Conservation (phyloP, 1,140 invertebrate genomes). For the Euglossa dilemma region DNA sequence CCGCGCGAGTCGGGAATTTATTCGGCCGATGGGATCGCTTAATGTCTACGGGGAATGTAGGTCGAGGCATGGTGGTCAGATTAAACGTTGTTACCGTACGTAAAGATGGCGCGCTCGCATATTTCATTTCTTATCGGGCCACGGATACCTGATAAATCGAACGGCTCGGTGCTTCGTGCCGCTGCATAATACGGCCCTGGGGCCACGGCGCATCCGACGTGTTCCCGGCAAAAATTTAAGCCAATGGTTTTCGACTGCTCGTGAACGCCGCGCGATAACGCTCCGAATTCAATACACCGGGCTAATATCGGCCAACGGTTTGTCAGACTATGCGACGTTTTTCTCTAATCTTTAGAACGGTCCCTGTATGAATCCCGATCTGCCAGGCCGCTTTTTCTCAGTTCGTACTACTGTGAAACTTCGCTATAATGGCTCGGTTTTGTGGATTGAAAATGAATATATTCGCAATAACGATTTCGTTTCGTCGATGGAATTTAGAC, state of each 20-base stretch:
- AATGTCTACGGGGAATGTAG: conserved; percentile 26
- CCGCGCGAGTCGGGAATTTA: not conserved
- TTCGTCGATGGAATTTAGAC: too few species aligned
- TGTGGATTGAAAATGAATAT: too few species aligned
- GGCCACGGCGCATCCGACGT: not conserved
- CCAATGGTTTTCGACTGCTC: conserved; percentile 32
- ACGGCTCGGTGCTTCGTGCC: conserved; percentile 1
- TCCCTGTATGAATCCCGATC: not conserved
- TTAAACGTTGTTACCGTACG: conserved; percentile 44
- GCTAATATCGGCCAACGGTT: not conserved
- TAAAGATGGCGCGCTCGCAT: conserved; percentile 32
- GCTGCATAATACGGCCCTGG: conserved; percentile 20
- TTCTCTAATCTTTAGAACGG: not conserved
- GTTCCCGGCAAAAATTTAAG: conserved; percentile 9
- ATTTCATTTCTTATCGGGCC: conserved; percentile 53
- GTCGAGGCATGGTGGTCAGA: conserved; percentile 9
- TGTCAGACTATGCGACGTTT: not conserved
- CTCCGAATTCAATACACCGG: conserved; percentile 14
- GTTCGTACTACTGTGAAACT: not conserved
- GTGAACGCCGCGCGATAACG: conserved; percentile 8
- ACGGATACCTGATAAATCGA: conserved; percentile 51
- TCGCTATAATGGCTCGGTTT: too few species aligned
- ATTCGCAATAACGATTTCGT: too few species aligned
- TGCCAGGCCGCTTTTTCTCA: not conserved
- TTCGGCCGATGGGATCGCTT: conserved; percentile 23